These are phyloP conservation scores for Nettapus auritus DNA, from an alignment of 2,113 vertebrate species.

Conservation along the genomic window DNA sequence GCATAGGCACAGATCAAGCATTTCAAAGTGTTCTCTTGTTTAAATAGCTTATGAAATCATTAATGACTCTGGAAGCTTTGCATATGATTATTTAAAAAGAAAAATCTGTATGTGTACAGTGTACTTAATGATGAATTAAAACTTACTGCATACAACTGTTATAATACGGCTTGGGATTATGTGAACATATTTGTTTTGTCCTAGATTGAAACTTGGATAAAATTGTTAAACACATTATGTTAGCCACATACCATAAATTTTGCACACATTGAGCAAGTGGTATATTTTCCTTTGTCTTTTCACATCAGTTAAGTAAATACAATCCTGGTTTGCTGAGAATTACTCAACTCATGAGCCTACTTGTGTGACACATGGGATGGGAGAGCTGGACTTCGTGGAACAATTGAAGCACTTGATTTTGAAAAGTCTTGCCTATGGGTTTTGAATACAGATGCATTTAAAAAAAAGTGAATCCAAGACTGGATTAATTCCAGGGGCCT, in stretches of 20 bases:
- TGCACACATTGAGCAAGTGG: constrained; percentile 15
- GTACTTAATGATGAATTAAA: constrained; percentile 76
- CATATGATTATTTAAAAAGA: constrained; percentile 73
- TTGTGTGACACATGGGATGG: constrained; percentile 29
- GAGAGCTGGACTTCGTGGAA: constrained; percentile 4
- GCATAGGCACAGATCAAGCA: constrained; percentile 48
- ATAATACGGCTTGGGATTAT: constrained; percentile 68
- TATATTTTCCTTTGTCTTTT: constrained; percentile 62
- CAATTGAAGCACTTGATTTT: constrained; percentile 15
- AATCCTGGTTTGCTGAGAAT: constrained; percentile 36
- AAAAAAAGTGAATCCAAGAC: background rate
- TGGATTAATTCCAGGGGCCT: background rate
- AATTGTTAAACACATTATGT: constrained; percentile 63
- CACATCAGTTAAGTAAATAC: constrained; percentile 65
- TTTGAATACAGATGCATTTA: background rate
- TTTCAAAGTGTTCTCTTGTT: constrained; percentile 66
- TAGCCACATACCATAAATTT: constrained; percentile 60
- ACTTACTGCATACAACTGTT: constrained; percentile 52
- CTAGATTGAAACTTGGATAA: constrained; percentile 68
- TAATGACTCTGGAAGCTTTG: constrained; percentile 71
- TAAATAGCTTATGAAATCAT: constrained; percentile 70
- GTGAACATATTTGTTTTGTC: constrained; percentile 75
- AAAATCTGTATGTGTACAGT: constrained; percentile 65
- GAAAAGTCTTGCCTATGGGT: background rate
- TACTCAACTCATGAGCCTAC: background rate